Conservation (phyloP, 37 sponge, comb jelly and placozoan species). For the Halichondria panicea region DNA sequence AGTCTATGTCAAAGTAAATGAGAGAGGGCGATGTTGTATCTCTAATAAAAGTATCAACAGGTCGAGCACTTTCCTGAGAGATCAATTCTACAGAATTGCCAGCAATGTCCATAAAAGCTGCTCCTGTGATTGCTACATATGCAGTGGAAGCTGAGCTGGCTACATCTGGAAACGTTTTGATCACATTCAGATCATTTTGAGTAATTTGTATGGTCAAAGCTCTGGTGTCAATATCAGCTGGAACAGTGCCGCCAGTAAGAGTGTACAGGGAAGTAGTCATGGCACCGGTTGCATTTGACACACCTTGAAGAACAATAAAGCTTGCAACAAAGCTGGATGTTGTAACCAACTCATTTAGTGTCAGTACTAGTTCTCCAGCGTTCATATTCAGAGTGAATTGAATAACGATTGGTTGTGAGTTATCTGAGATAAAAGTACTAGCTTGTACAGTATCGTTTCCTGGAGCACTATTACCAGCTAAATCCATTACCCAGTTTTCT, state of each 20-base stretch:
- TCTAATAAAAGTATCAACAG: conserved; percentile 15
- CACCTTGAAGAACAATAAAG: conserved; percentile 60
- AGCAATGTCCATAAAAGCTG: conserved; percentile 55
- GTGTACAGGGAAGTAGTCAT: conserved; percentile 1
- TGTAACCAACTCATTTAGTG: conserved; percentile 61
- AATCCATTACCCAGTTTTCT: conserved; percentile 48
- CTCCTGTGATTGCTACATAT: conserved; percentile 52
- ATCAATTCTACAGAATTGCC: conserved; percentile 45
- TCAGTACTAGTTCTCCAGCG: conserved; percentile 43
- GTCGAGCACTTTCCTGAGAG: conserved; percentile 8
- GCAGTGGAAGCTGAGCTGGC: conserved; percentile 59
- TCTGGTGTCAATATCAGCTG: conserved; percentile 33
- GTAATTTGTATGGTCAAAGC: conserved; percentile 51
- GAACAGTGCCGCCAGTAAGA: conserved; percentile 6
- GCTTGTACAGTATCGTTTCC: conserved; percentile 15
- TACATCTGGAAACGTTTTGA: conserved; percentile 58
- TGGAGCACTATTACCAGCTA: conserved; percentile 55
- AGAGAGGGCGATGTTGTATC: conserved; percentile 63
- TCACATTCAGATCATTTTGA: conserved; percentile 53
- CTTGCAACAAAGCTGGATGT: conserved; percentile 41
- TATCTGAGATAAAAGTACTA: conserved; percentile 43
- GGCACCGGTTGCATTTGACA: conserved; percentile 10
- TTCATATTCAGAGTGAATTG: conserved; percentile 71
- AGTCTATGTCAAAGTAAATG: conserved; percentile 65
- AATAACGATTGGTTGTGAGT: conserved; percentile 44